Conservation (phyloP, 2,888 invertebrate genomes). For the Caenorhabditis japonica region DNA sequence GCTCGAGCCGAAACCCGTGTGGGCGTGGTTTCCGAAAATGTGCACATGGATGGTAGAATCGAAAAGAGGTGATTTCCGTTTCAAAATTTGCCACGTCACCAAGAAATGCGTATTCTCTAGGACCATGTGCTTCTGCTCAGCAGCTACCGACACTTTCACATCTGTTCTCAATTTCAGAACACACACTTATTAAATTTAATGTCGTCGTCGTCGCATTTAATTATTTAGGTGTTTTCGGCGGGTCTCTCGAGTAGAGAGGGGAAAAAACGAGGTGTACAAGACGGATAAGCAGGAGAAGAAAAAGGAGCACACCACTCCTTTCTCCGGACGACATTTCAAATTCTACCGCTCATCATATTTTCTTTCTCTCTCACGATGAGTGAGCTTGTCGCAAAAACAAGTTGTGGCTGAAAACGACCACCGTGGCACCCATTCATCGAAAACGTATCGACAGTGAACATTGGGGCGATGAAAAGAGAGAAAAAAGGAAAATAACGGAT, state of each 20-base stretch:
- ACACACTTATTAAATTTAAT: constrained; percentile 53
- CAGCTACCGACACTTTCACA: constrained; percentile 16
- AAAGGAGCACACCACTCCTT: constrained; percentile 4
- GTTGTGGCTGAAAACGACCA: constrained; percentile 15
- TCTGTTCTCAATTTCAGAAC: constrained; percentile 53
- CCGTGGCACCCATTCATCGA: constrained; percentile 9
- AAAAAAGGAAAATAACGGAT: neutral
- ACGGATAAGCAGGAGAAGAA: constrained; percentile 15
- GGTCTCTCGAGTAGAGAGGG: neutral
- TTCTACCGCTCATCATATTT: constrained; percentile 27
- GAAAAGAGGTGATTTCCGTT: too few species aligned
- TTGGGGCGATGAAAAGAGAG: constrained; percentile 7
- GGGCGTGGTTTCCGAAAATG: constrained; percentile 23
- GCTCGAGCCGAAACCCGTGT: constrained; percentile 8
- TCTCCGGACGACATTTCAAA: constrained; percentile 10
- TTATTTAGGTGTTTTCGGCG: constrained; percentile 54
- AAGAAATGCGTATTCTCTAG: neutral
- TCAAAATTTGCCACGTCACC: constrained; percentile 23
- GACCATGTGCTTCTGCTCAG: constrained; percentile 48
- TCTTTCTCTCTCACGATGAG: constrained; percentile 24
- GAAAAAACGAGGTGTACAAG: constrained; percentile 39
- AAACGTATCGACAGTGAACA: neutral
- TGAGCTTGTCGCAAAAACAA: constrained; percentile 13
- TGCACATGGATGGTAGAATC: constrained; percentile 14
- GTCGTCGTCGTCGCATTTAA: constrained; percentile 45